Evolutionary conservation across 2,797 vertebrate species (phyloP).

Genomic region (Columba guinea): DNA sequence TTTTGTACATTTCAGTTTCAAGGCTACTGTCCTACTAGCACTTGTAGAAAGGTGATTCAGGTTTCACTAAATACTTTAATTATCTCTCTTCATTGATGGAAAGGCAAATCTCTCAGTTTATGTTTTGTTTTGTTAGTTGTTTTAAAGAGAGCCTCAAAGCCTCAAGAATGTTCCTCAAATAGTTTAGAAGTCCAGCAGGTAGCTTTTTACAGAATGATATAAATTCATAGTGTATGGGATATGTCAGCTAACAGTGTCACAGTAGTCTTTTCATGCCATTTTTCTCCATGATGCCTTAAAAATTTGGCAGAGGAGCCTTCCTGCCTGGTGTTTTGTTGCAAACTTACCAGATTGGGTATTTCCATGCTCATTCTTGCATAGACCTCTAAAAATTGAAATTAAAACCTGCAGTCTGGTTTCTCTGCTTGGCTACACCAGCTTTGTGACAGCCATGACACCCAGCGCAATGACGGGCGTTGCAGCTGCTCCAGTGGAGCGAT

Average conservation of each 20-base stretch:
- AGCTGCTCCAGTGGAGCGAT: fast-evolving
- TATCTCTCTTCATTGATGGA: neutral
- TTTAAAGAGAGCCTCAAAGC: neutral
- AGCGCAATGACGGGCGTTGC: fast-evolving
- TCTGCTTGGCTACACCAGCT: neutral
- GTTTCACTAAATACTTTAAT: neutral
- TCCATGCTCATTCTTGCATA: neutral
- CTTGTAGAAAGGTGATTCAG: neutral
- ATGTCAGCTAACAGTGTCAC: neutral
- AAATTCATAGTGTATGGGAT: neutral
- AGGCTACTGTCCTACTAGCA: neutral
- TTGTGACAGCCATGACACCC: fast-evolving
- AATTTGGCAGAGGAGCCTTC: neutral
- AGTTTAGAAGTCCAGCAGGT: neutral
- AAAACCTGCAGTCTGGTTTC: neutral
- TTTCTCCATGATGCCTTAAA: neutral
- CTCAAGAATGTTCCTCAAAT: neutral
- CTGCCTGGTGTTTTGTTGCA: neutral
- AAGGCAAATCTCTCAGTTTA: neutral
- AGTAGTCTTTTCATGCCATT: neutral
- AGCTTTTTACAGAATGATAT: neutral
- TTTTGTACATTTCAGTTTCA: neutral
- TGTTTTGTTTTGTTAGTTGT: neutral
- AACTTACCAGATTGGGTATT: neutral
- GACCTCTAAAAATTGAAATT: neutral